These are phyloP conservation scores for Sebastes taczanowskii DNA, from an alignment of 2,797 vertebrate genomes.

Conservation along the genomic window DNA sequence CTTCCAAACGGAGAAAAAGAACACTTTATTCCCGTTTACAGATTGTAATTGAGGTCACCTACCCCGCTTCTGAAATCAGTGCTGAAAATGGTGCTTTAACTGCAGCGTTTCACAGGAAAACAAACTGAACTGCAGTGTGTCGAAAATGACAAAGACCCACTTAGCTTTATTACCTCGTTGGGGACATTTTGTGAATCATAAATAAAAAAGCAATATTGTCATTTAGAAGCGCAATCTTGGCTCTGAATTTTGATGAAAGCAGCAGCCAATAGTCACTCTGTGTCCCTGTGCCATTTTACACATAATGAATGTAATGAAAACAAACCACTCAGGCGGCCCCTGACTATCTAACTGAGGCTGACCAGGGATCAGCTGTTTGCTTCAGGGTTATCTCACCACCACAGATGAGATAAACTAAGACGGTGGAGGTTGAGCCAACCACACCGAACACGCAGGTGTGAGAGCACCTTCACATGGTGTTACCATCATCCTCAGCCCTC, in stretches of 20 bases:
- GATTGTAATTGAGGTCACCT: slow-evolving; percentile 2
- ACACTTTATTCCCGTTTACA: not conserved
- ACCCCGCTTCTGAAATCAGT: not conserved
- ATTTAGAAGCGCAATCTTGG: not conserved
- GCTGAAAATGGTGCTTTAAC: not conserved
- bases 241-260: not conserved
- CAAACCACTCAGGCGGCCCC: not conserved
- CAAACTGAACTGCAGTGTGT: not conserved
- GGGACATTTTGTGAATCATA: not conserved
- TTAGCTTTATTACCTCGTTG: not conserved
- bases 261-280: not conserved
- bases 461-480: slow-evolving; percentile 10
- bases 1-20: not conserved
- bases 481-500: slow-evolving; percentile 10
- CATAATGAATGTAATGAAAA: not conserved
- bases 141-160: not conserved
- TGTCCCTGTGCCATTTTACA: not conserved
- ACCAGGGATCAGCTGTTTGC: slow-evolving; percentile 45
- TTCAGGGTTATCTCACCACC: slow-evolving; percentile 6
- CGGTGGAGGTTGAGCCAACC: not conserved
- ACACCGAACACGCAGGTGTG: slow-evolving; percentile 32
- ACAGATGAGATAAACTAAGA: not conserved
- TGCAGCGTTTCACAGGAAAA: not conserved
- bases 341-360: not conserved
- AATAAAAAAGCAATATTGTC: not conserved